These are phyloP conservation scores for Leptobrachium leishanense DNA, from an alignment of 2,113 vertebrate species.

Conservation along the genomic window DNA sequence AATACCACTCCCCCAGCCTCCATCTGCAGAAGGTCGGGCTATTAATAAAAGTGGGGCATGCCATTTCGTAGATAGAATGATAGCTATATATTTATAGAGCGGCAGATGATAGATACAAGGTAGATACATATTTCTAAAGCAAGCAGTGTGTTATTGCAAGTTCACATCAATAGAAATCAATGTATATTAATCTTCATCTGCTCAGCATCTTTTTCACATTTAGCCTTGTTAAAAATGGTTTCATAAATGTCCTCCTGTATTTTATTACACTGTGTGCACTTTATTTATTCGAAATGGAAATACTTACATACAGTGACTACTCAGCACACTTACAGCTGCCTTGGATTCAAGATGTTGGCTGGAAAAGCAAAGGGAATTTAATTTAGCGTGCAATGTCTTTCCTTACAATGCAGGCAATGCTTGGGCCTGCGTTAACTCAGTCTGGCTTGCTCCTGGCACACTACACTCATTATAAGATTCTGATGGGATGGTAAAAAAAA, in stretches of 20 bases:
- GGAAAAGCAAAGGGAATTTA: constrained; percentile 66
- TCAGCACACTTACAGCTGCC: constrained; percentile 64
- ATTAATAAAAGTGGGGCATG: too few species aligned
- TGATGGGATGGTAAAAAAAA: constrained; percentile 42
- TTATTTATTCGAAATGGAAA: constrained; percentile 12
- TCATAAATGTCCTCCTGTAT: constrained; percentile 3
- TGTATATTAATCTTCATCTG: background rate
- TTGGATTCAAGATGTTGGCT: constrained; percentile 67
- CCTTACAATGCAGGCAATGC: constrained; percentile 50
- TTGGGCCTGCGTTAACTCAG: constrained; percentile 52
- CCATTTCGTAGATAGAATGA: too few species aligned
- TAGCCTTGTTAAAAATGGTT: constrained; percentile 1
- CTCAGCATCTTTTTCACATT: background rate
- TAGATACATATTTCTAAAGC: too few species aligned
- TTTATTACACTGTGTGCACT: constrained; percentile 1
- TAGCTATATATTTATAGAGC: too few species aligned
- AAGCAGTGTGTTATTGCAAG: too few species aligned
- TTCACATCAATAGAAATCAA: background rate
- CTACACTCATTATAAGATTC: constrained; percentile 53
- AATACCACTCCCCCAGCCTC: too few species aligned
- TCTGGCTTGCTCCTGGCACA: constrained; percentile 52
- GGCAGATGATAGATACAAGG: too few species aligned
- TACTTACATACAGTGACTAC: constrained; percentile 51
- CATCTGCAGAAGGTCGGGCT: too few species aligned
- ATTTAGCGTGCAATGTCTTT: constrained; percentile 57